Base-by-base conservation (phyloP, 2,113 vertebrate genomes). In the Typhlomys cinereus region DNA sequence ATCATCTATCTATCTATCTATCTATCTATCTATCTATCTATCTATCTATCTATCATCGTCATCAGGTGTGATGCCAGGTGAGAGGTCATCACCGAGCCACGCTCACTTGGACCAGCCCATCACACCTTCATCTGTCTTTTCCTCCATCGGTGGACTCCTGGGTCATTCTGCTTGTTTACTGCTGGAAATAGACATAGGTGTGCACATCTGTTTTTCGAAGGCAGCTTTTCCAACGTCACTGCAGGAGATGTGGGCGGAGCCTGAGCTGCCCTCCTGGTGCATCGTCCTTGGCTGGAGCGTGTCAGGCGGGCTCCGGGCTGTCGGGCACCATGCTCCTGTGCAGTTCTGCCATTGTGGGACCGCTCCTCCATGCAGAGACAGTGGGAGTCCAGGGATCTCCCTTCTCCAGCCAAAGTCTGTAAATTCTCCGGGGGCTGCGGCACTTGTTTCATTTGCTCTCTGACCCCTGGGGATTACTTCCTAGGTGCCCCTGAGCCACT, bases 371-470 rank as follows among this genome's bases (percentile, higher is more conserved):
- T 31, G 59, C 59, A 27, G 29, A 1, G 31, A 13, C 18, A 4
- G 48, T 0, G 34, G 10, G 46, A 20, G 39, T 21, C 3, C 7
- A 5, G 66, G 21, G 39, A 1, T 4, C n/a, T 67, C 41, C 52
- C 27, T 20, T 44, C 29, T 14, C 0, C 7, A 29, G 39, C 1
- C 0, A 14, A 64, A 0, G 17, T 17, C 85, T 0, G 1, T 4
- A 0, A 4, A 10, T 48, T 36, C n/a, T 34, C 17, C 5, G 57
- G 36, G 0, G 0, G 13, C 7, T 2, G 1, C 1, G 4, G 39
- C 17, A 17, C 39, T 46, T 41, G 12, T 20, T 25, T 57, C 17
- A 2, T 17, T 7, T n/a, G 64, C 7, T 8, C 14, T 44, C 36
- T 12, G 2, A 6, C 29, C 23, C 23, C 34, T 39, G 1, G 34